These are phyloP conservation scores for Euproctis similis DNA, from an alignment of 2,888 invertebrate species.

Conservation along the genomic window DNA sequence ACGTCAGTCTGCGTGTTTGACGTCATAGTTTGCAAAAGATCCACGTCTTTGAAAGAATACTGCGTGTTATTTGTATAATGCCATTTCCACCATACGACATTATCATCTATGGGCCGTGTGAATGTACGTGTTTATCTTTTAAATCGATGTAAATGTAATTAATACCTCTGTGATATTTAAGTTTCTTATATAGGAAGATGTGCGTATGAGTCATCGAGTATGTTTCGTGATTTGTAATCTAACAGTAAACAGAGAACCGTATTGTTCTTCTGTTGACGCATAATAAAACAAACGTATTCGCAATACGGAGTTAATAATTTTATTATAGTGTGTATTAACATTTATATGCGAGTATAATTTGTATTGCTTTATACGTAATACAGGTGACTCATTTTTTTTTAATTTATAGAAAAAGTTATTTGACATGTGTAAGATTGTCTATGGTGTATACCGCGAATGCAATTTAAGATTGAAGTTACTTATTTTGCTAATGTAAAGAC, in stretches of 20 bases:
- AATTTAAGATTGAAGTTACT: too few relatives aligned
- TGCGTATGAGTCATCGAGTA: conserved; percentile 45
- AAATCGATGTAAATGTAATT: conserved; percentile 41
- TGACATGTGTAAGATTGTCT: background rate
- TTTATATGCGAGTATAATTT: conserved; percentile 17
- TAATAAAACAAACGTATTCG: conserved; percentile 23
- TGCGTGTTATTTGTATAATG: conserved; percentile 6
- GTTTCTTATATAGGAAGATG: conserved; percentile 48
- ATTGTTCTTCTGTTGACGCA: conserved; percentile 32
- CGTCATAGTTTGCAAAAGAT: conserved; percentile 20
- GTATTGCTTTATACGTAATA: conserved; percentile 11
- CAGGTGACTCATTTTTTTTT: conserved; percentile 15
- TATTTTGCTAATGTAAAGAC: too few relatives aligned
- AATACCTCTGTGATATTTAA: conserved; percentile 68
- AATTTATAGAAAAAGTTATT: too few relatives aligned
- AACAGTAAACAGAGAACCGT: conserved; percentile 30
- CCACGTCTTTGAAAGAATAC: conserved; percentile 5
- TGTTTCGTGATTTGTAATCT: conserved; percentile 49
- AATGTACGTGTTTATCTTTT: conserved; percentile 15
- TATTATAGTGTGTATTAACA: conserved; percentile 10
- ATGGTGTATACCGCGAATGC: too few relatives aligned
- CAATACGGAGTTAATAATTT: conserved; percentile 15
- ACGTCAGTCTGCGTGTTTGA: conserved; percentile 16
- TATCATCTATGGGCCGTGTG: conserved; percentile 14
- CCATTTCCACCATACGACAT: conserved; percentile 17